Evolutionary conservation across 2,797 vertebrate genomes (phyloP), one percentile per base, ranked within the genome.

Genomic region (Babyrousa celebensis): DNA sequence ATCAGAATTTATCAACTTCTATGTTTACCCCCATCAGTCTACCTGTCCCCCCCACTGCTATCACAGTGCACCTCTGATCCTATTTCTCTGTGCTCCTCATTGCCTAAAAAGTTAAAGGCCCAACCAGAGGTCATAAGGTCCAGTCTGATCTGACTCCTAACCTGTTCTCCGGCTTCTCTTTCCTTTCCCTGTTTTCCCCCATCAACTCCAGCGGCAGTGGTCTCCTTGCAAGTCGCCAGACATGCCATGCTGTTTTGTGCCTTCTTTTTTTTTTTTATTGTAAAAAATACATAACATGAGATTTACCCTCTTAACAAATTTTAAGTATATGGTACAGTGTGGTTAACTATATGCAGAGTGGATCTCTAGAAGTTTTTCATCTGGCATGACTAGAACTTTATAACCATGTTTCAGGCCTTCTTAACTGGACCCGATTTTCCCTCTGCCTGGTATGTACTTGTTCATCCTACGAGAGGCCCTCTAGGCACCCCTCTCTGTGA

Each of bases 281-380:
- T 80, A n/a, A 91, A 92, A 87, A 91, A 17, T 25, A 94, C 2
- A 14, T 58, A 48, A 23, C 43, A 1, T 85, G 54, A 94, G 77
- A n/a, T 85, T 77, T 91, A 23, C 18, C 52, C 56, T 90, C 65
- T 40, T 72, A 32, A 74, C 43, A 48, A 48, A 71, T 86, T 91
- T 54, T 48, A 89, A 74, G 48, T 93, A 20, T 94, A n/a, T 6
- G 68, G 54, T 78, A 72, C 36, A 91, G 11, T 68, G 36, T 52
- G 58, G 29, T 68, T 89, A 90, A 80, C 56, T 52, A 3, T 48
- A 87, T 92, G 32, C 58, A 72, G 32, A 87, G 65, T 27, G 18
- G 36, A 48, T 82, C 58, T 89, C 71, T 80, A 54, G 36, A 78
- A 74, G 16, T 74, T 88, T 83, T 75, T 80, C 32, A 18, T 72